phyloP scores from a whole-genome alignment of 2,888 invertebrate genomes.

The Nasonia oneida region DNA sequence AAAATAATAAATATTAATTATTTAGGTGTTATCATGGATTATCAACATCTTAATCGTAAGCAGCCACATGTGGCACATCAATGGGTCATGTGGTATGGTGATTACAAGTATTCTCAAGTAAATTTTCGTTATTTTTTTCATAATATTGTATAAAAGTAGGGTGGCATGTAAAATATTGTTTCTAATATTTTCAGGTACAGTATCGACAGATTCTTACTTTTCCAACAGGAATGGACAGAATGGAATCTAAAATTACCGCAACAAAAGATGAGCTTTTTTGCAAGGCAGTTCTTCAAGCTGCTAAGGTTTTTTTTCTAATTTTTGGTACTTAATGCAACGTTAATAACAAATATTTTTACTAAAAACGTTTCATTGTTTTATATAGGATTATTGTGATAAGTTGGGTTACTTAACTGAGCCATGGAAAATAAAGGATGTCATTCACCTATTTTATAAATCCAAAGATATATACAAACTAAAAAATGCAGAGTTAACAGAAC shows the following conservation, averaged over 20 bases:
- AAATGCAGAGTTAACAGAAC: not conserved
- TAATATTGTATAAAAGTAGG: not conserved
- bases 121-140: conserved; percentile 29
- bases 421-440: conserved; percentile 48
- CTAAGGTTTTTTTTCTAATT: conserved; percentile 65
- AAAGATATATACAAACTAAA: conserved; percentile 45
- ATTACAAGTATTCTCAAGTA: conserved; percentile 74
- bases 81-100: conserved; percentile 77
- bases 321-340: not conserved
- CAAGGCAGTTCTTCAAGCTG: conserved; percentile 68
- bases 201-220: conserved; percentile 68
- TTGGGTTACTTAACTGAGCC: conserved; percentile 49
- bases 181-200: conserved; percentile 65
- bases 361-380: conserved; percentile 48
- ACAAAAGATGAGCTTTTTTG: conserved; percentile 66
- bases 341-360: not conserved
- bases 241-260: conserved; percentile 66
- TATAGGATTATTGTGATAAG: conserved; percentile 57
- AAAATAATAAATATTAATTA: not conserved
- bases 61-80: conserved; percentile 74
- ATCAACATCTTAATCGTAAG: conserved; percentile 72
- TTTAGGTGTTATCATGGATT: conserved; percentile 73
- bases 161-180: not conserved
- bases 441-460: conserved; percentile 53
- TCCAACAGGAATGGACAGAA: conserved; percentile 67